phyloP scores from a whole-genome alignment of 1,140 invertebrate species.

The Euwallacea similis region DNA sequence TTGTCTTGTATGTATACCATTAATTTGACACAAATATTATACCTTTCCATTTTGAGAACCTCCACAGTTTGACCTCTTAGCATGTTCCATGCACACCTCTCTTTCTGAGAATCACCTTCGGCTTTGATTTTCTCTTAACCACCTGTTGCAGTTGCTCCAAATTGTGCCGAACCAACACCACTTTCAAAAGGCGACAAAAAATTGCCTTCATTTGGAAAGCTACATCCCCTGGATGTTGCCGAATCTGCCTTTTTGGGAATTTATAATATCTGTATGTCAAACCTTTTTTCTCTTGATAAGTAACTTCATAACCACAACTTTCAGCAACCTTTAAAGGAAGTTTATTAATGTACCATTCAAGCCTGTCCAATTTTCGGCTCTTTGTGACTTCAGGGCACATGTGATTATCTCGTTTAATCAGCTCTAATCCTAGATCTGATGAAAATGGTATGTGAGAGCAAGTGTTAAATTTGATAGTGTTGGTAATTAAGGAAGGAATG shows the following conservation, averaged over 20 bases:
- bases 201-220: not conserved
- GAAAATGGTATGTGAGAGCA: slow-evolving; percentile 40
- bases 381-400: slow-evolving; percentile 35
- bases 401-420: slow-evolving; percentile 40
- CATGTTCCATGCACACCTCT: no score
- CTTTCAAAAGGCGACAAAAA: not conserved
- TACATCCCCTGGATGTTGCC: slow-evolving; percentile 33
- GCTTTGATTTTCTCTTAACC: not conserved
- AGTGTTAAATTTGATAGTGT: slow-evolving; percentile 25
- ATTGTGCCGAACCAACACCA: not conserved
- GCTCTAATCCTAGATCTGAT: slow-evolving; percentile 40
- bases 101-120: not conserved
- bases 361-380: slow-evolving; percentile 38
- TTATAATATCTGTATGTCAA: slow-evolving; percentile 27
- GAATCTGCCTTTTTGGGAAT: slow-evolving; percentile 40
- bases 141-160: not conserved
- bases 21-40: no score
- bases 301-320: slow-evolving; percentile 14
- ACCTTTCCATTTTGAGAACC: no score
- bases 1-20: no score
- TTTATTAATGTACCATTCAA: slow-evolving; percentile 44
- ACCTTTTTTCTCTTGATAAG: slow-evolving; percentile 27
- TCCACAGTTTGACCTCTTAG: no score
- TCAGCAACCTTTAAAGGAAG: not conserved
- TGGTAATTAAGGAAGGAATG: not conserved